These are phyloP conservation scores for Oscheius sp. DNA, from an alignment of 1,140 invertebrate genomes.

Conservation along the genomic window DNA sequence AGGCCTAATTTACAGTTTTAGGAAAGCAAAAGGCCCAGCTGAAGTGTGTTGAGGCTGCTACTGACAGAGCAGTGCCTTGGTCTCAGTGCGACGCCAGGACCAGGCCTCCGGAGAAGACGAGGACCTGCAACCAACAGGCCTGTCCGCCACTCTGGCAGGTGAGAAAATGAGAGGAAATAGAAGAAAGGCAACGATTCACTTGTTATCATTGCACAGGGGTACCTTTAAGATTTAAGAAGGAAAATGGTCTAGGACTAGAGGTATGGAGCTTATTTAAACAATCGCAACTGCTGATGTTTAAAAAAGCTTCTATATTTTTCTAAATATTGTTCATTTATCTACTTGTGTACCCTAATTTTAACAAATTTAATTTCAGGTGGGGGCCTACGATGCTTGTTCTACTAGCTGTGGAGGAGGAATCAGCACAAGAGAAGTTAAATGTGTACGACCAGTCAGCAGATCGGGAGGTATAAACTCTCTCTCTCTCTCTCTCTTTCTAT, in stretches of 20 bases:
- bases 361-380: slow-evolving; percentile 42
- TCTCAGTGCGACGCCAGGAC: slow-evolving; percentile 77
- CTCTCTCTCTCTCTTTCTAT: background rate
- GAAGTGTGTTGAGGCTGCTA: slow-evolving; percentile 81
- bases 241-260: too few species aligned
- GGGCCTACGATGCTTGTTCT: slow-evolving; percentile 72
- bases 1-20: slow-evolving; percentile 57
- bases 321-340: too few species aligned
- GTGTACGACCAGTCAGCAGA: slow-evolving; percentile 81
- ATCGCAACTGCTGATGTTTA: too few species aligned
- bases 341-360: too few species aligned
- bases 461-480: slow-evolving; percentile 68
- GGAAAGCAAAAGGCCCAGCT: slow-evolving; percentile 82
- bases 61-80: slow-evolving; percentile 77
- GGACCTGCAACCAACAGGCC: slow-evolving; percentile 86
- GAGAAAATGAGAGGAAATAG: slow-evolving; percentile 9
- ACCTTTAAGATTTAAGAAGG: too few species aligned
- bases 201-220: too few species aligned
- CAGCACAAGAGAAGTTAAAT: slow-evolving; percentile 79
- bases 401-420: slow-evolving; percentile 83
- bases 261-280: too few species aligned
- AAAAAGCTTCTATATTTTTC: too few species aligned
- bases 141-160: slow-evolving; percentile 67
- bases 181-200: too few species aligned
- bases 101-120: slow-evolving; percentile 81